Conservation (phyloP, 2,113 vertebrate species). For the Heloderma charlesbogerti region DNA sequence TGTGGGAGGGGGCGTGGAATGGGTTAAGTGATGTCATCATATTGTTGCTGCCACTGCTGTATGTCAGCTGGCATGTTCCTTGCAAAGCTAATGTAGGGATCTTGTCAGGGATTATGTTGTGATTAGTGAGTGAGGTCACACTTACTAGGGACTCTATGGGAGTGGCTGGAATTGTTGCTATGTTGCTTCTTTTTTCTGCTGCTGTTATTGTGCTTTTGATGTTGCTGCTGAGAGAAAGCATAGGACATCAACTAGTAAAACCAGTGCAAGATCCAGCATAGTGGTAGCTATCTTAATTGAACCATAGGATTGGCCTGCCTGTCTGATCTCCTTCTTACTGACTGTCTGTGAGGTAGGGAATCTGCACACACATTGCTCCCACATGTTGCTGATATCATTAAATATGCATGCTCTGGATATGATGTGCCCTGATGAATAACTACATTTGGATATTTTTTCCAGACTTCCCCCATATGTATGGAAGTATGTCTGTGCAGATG, state of each 20-base stretch:
- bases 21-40: background rate
- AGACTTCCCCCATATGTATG: constrained; percentile 20
- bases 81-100: background rate
- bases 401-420: background rate
- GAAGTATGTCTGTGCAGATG: constrained; percentile 11
- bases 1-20: background rate
- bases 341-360: background rate
- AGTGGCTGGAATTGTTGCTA: background rate
- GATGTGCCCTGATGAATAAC: constrained; percentile 21
- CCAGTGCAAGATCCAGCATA: background rate
- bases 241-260: rapidly evolving
- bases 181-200: background rate
- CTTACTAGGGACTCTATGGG: background rate
- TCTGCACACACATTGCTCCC: background rate
- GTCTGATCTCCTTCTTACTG: background rate
- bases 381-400: constrained; percentile 16
- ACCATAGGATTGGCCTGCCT: background rate
- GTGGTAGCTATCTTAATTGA: background rate
- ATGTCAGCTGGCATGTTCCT: background rate
- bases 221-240: too few species aligned
- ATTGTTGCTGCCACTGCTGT: background rate
- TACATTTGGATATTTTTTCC: constrained; percentile 17
- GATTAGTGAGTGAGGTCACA: background rate
- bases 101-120: background rate
- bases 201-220: background rate